These are phyloP conservation scores for Himalopsyche kuldschensis DNA, from an alignment of 2,888 invertebrate genomes.

Conservation along the genomic window DNA sequence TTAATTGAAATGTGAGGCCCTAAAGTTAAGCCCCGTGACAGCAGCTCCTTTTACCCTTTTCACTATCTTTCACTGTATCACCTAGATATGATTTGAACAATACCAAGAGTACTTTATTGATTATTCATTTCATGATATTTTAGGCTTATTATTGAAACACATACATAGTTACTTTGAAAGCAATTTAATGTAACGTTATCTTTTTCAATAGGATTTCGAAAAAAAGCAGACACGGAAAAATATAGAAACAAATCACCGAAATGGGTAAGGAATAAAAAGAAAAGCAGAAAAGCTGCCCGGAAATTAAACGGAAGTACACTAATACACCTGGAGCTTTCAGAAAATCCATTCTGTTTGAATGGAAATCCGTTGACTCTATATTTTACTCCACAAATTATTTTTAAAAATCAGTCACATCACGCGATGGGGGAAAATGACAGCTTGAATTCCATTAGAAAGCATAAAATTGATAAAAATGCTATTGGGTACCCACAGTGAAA, in stretches of 20 bases:
- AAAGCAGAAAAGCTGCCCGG: constrained; percentile 27
- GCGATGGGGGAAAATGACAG: not conserved
- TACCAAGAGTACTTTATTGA: too few relatives aligned
- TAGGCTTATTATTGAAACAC: not conserved
- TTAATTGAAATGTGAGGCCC: too few relatives aligned
- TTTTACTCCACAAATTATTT: not conserved
- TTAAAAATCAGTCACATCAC: not conserved
- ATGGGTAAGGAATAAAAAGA: constrained; percentile 18
- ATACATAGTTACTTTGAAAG: not conserved
- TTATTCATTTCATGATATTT: not conserved
- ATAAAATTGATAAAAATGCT: not conserved
- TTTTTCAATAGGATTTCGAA: not conserved
- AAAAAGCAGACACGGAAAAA: not conserved
- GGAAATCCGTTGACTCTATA: not conserved
- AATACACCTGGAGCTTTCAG: constrained; percentile 29
- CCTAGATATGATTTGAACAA: too few relatives aligned
- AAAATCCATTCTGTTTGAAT: not conserved
- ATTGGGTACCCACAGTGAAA: not conserved
- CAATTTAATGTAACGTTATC: not conserved
- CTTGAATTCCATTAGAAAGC: not conserved
- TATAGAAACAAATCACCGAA: constrained; percentile 19
- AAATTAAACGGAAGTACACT: constrained; percentile 31
- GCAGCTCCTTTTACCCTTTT: too few relatives aligned
- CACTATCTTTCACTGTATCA: too few relatives aligned
- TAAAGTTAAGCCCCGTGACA: too few relatives aligned